Percentiles rank a stretch among this genome's conserved stretches.
Evolutionary conservation across 2,113 vertebrate genomes (phyloP).

Genomic region (Mesocricetus auratus): DNA sequence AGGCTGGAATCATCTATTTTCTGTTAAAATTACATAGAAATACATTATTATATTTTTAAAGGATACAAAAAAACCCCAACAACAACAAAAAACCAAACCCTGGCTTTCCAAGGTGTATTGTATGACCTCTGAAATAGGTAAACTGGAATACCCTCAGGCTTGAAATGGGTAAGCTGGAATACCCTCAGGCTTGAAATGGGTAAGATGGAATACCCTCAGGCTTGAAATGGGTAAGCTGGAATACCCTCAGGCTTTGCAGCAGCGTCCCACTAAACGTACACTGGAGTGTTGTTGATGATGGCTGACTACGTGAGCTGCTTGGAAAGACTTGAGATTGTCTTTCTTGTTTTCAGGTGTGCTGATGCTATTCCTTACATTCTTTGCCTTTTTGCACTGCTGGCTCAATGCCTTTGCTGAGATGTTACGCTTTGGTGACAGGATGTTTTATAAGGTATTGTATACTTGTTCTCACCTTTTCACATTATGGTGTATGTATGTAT

Average conservation of each 20-base stretch:
- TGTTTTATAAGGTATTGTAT: conserved; percentile 91
- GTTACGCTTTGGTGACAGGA: conserved; percentile 91
- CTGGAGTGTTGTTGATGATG: neutral
- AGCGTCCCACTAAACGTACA: neutral
- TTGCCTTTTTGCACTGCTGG: conserved; percentile 90
- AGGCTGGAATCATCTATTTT: neutral
- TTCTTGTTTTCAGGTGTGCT: conserved; percentile 86
- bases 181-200: conserved; percentile 1
- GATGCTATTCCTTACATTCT: conserved; percentile 89
- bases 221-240: neutral
- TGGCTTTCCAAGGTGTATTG: neutral
- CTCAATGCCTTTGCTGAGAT: conserved; percentile 92
- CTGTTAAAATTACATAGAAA: conserved; percentile 43
- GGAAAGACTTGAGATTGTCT: neutral
- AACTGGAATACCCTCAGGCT: neutral
- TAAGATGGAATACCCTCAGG: neutral
- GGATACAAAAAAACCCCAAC: neutral
- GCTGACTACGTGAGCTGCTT: neutral
- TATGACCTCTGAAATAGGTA: neutral
- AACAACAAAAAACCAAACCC: neutral
- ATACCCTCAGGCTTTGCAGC: conserved; percentile 20
- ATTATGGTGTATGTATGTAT: neutral
- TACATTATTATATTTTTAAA: conserved; percentile 25
- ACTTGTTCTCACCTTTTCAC: neutral
- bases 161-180: neutral